phyloP scores from a whole-genome alignment of 2,888 invertebrate species.

The Mimumesa dahlbomi region DNA sequence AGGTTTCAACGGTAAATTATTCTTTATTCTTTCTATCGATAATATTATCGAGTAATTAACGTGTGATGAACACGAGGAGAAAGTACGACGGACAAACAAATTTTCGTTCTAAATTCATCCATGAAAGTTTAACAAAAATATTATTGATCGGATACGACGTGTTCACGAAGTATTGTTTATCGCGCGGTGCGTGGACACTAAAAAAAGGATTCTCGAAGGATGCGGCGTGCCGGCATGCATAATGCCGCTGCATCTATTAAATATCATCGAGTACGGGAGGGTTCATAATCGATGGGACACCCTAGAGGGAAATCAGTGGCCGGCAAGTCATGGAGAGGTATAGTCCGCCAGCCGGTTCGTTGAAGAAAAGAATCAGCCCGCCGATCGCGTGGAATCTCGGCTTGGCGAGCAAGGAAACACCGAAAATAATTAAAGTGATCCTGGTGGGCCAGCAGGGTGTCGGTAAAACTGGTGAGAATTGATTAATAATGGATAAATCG shows the following conservation, averaged over 20 bases:
- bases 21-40: no score
- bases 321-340: slow-evolving; percentile 57
- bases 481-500: no score
- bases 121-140: background rate
- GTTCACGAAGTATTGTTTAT: slow-evolving; percentile 42
- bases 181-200: background rate
- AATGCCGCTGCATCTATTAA: slow-evolving; percentile 46
- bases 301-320: slow-evolving; percentile 39
- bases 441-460: slow-evolving; percentile 91
- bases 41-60: no score
- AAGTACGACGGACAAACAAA: background rate
- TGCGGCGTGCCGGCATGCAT: slow-evolving; percentile 30
- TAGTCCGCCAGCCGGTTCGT: slow-evolving; percentile 46
- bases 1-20: no score
- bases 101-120: background rate
- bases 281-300: slow-evolving; percentile 58
- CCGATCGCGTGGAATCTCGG: slow-evolving; percentile 60
- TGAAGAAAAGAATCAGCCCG: slow-evolving; percentile 57
- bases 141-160: slow-evolving; percentile 22
- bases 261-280: slow-evolving; percentile 46
- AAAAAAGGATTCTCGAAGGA: slow-evolving; percentile 28
- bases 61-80: background rate
- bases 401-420: slow-evolving; percentile 41
- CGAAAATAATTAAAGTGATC: slow-evolving; percentile 88
- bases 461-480: slow-evolving; percentile 88